Base-by-base conservation (phyloP, 2,888 invertebrate species). In the Napeogenes sylphis region DNA sequence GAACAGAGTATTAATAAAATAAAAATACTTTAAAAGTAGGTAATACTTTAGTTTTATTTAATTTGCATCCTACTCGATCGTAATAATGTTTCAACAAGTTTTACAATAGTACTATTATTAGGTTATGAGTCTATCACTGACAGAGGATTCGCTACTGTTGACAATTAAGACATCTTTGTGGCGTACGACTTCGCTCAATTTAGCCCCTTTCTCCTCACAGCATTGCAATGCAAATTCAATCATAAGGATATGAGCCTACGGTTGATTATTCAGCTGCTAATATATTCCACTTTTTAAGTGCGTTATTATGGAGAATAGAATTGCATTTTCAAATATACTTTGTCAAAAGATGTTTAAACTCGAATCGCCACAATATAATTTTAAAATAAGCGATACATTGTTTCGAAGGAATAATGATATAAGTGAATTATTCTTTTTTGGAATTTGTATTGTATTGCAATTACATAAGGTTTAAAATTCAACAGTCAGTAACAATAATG, bases 141-240 rank as follows among this genome's bases (percentile, higher is more conserved):
- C 35, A 35, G 35, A 35, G 4, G 4, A 35, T 5, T 35, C 4
- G 12, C 42, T 42, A 42, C 42, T 3, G 10, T 42, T 42, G 8
- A 42, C 42, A 42, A 42, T 42, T 42, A 42, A 42, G 42, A 42
- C 42, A 38, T 38, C 38, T 42, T 35, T 35, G 35, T 35, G 6
- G 35, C 35, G 35, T 35, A 35, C 35, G 21, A 35, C 4, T 35
- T 42, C 42, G 42, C 42, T 63, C 60, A 58, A 63, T 57, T 58
- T 63, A 51, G 54, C 63, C 63, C 60, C 63, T 58, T 58, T 58
- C 58, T 56, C 63, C 32, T 32, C 32, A 51, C 45, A 45, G 35
- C 45, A 59, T 59, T 32, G 45, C 63, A 63, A 63, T 63, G 60
- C 57, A 63, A 55, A 63, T 21, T 54, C 63, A 63, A 55, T 60